A percentile compares a stretch with the other conserved stretches of the same genome.
Evolutionary conservation across 2,797 vertebrate species (phyloP).

Genomic region (Gymnodraco acuticeps): DNA sequence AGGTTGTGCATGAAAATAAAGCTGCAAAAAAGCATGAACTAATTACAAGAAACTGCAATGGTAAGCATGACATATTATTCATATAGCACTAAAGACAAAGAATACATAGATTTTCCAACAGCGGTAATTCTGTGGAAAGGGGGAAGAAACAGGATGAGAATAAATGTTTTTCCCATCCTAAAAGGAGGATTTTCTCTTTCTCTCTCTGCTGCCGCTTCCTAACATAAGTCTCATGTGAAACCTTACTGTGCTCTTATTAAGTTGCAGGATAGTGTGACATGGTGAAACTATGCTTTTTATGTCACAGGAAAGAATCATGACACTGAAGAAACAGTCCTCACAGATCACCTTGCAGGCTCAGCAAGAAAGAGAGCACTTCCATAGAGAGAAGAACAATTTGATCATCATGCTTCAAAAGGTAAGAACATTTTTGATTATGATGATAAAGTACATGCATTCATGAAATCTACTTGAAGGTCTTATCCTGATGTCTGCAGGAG

Average conservation of each 20-base stretch:
- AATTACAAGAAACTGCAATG: conserved; percentile 51
- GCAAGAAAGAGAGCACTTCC: conserved; percentile 85
- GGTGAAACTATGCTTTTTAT: conserved; percentile 4
- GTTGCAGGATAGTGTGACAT: neutral
- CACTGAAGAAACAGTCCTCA: conserved; percentile 93
- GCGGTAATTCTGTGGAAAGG: neutral
- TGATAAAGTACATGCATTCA: neutral
- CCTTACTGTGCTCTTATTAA: neutral
- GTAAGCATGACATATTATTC: conserved; percentile 51
- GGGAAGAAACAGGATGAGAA: neutral
- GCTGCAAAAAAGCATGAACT: conserved; percentile 66
- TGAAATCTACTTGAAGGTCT: conserved; percentile 23
- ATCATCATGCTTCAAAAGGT: conserved; percentile 86
- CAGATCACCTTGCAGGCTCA: conserved; percentile 85
- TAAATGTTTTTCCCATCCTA: neutral
- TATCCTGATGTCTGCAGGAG: conserved; percentile 73
- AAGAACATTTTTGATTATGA: conserved; percentile 4
- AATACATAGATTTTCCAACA: neutral
- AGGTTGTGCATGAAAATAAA: conserved; percentile 66
- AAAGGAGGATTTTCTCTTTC: neutral
- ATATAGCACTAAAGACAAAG: neutral
- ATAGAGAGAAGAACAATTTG: conserved; percentile 86
- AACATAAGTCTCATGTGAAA: conserved; percentile 2
- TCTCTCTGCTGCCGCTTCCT: conserved; percentile 28
- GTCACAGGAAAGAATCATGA: conserved; percentile 91